These are phyloP conservation scores for Gambusia holbrooki DNA, from an alignment of 2,113 vertebrate genomes.

Conservation along the genomic window DNA sequence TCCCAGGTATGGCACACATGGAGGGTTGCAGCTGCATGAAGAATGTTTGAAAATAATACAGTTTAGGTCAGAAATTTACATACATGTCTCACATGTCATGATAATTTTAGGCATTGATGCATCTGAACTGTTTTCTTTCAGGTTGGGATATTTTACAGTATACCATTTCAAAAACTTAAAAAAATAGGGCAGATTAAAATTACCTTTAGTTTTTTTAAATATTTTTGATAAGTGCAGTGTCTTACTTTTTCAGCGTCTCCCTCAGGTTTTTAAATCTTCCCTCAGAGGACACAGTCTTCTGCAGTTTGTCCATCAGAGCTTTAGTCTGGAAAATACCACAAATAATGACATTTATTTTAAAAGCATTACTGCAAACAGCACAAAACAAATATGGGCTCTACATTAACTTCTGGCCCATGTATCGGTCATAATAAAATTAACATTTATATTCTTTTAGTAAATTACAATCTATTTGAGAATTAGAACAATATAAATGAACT, in stretches of 20 bases:
- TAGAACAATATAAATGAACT: conserved; percentile 20
- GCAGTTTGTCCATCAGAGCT: conserved; percentile 98
- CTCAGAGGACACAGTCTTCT: conserved; percentile 98
- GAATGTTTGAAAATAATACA: neutral
- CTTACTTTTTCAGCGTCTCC: conserved; percentile 98
- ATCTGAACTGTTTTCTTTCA: neutral
- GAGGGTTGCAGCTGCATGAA: conserved; percentile 91
- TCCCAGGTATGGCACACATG: conserved; percentile 95
- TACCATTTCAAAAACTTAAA: neutral
- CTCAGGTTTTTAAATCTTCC: conserved; percentile 98
- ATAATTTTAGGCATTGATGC: neutral
- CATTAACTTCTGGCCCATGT: neutral
- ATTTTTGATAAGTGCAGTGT: neutral
- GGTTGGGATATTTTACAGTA: no score
- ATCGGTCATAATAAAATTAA: conserved; percentile 3
- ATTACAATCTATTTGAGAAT: conserved; percentile 29
- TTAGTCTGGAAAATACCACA: conserved; percentile 85
- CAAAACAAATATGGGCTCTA: neutral
- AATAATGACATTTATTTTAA: conserved; percentile 5
- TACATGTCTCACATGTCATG: neutral
- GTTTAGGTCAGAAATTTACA: neutral
- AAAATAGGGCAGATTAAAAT: neutral
- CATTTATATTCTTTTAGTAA: conserved; percentile 6
- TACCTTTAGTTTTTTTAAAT: neutral
- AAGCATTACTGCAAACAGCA: neutral